A percentile compares a stretch with the other conserved stretches of the same genome.
These are phyloP conservation scores for Chelonus insularis DNA, from an alignment of 1,140 invertebrate species.

Conservation along the genomic window DNA sequence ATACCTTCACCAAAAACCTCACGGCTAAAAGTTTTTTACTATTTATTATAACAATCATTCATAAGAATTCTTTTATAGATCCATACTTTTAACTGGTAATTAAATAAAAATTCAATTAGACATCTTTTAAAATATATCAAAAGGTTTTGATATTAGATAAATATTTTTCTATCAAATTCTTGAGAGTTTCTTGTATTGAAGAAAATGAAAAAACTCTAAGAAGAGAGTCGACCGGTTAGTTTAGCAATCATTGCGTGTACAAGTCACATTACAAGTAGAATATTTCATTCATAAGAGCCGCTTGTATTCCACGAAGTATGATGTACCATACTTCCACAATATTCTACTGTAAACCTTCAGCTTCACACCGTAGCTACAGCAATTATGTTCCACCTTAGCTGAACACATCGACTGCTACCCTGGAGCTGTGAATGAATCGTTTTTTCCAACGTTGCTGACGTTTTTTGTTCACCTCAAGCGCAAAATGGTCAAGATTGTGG, in stretches of 20 bases:
- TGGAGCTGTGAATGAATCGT: slow-evolving; percentile 15
- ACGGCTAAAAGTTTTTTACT: no score
- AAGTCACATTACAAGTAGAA: slow-evolving; percentile 48
- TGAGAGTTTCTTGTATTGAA: not conserved
- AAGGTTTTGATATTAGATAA: no score
- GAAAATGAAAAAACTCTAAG: not conserved
- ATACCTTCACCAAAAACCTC: no score
- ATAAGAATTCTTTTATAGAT: no score
- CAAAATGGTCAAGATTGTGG: not conserved
- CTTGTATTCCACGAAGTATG: slow-evolving; percentile 42
- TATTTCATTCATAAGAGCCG: slow-evolving; percentile 55
- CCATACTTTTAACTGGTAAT: no score
- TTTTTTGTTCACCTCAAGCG: slow-evolving; percentile 5
- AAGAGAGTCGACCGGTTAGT: slow-evolving; percentile 29
- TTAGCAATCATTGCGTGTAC: slow-evolving; percentile 41
- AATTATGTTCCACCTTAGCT: slow-evolving; percentile 1
- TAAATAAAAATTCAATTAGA: no score
- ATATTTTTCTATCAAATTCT: no score
- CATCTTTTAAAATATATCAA: no score
- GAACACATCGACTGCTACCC: slow-evolving; percentile 9
- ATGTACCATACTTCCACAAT: slow-evolving; percentile 6
- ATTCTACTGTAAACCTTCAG: not conserved
- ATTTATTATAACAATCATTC: no score
- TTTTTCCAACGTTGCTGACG: not conserved
- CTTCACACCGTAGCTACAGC: not conserved